phyloP scores from a whole-genome alignment of 2,888 invertebrate species.

The Yponomeuta malinellus region DNA sequence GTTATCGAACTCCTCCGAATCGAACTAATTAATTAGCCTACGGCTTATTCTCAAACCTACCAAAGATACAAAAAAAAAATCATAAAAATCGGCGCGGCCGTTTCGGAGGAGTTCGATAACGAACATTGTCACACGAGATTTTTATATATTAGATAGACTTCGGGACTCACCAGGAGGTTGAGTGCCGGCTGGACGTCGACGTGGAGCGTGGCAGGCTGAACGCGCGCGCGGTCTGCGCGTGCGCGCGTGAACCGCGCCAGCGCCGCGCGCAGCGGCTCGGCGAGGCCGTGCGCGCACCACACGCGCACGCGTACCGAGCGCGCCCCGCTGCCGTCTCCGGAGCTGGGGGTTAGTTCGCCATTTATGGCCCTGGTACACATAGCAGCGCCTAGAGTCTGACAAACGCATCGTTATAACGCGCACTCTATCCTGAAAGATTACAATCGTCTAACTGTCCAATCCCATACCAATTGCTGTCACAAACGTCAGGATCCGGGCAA shows the following conservation, averaged over 20 bases:
- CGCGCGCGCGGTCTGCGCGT: slow-evolving; percentile 40
- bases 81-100: too few species aligned
- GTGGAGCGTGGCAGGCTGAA: slow-evolving; percentile 78
- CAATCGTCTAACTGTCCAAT: not conserved
- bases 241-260: slow-evolving; percentile 48
- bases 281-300: slow-evolving; percentile 54
- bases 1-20: too few species aligned
- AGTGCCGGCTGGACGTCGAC: slow-evolving; percentile 84
- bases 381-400: too few species aligned
- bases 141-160: too few species aligned
- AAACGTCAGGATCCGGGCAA: not conserved
- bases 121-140: too few species aligned
- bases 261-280: slow-evolving; percentile 50
- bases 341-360: slow-evolving; percentile 28
- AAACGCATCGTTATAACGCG: too few species aligned
- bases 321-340: slow-evolving; percentile 40
- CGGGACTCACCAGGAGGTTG: slow-evolving; percentile 77
- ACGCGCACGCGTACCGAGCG: slow-evolving; percentile 53
- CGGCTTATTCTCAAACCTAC: too few species aligned
- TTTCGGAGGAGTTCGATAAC: too few species aligned
- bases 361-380: not conserved
- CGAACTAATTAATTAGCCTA: too few species aligned
- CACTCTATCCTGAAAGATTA: not conserved
- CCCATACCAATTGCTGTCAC: not conserved
- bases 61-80: too few species aligned